Conservation (phyloP, 2,797 vertebrate genomes). For the Heliangelus exortis region DNA sequence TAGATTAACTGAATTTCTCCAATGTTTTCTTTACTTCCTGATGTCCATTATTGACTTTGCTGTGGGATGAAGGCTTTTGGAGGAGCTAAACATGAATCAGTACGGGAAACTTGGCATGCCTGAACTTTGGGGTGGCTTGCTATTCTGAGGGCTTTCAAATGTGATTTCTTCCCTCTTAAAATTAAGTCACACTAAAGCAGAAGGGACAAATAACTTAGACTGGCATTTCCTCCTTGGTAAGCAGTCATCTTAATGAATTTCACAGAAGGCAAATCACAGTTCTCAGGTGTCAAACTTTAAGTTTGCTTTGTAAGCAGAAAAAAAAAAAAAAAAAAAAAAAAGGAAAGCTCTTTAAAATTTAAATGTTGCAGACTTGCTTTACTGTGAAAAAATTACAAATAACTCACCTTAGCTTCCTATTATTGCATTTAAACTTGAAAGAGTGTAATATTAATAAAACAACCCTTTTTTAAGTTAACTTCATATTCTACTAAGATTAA, state of each 20-base stretch:
- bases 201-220: constrained; percentile 1
- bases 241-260: constrained; percentile 31
- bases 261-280: neutral
- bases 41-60: constrained; percentile 42
- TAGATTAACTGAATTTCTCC: constrained; percentile 73
- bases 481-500: neutral
- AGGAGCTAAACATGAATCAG: neutral
- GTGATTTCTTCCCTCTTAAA: constrained; percentile 18
- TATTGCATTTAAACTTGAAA: neutral
- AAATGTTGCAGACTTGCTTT: neutral
- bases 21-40: constrained; percentile 74
- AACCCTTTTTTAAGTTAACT: neutral
- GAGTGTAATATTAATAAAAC: neutral
- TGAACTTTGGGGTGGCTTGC: neutral
- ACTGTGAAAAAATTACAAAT: neutral
- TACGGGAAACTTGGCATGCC: neutral
- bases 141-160: constrained; percentile 6
- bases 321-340: neutral
- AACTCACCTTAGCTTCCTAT: neutral
- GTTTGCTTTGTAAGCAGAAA: neutral
- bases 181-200: neutral
- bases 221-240: neutral
- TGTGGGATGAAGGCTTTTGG: constrained; percentile 48
- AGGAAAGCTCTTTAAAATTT: neutral
- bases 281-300: neutral